phyloP scores from a whole-genome alignment of 2,797 vertebrate species.

The Tokudaia muenninki region DNA sequence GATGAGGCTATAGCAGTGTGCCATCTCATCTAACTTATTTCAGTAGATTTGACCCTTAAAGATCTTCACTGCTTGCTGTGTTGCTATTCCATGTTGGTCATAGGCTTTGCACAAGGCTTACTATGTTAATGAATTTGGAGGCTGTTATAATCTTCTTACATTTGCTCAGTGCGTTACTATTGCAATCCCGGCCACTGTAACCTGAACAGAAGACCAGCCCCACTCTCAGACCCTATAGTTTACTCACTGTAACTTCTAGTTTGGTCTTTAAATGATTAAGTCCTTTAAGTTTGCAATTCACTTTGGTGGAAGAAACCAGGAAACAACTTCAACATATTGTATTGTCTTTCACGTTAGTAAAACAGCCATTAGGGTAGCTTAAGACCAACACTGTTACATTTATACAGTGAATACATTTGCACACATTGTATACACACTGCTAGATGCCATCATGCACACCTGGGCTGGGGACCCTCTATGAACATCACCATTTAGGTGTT shows the following conservation, averaged over 20 bases:
- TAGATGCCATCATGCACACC: not conserved
- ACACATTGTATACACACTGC: not conserved
- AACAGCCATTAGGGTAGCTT: not conserved
- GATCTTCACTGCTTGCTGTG: not conserved
- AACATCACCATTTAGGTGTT: not conserved
- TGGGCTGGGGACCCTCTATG: too few species aligned
- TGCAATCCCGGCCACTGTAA: not conserved
- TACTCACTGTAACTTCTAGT: not conserved
- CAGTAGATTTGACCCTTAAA: not conserved
- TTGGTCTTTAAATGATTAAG: not conserved
- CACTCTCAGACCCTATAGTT: not conserved
- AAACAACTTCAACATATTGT: conserved; percentile 25
- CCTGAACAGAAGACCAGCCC: not conserved
- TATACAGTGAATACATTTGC: not conserved
- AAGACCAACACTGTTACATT: not conserved
- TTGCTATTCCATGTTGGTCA: not conserved
- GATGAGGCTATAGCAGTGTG: not conserved
- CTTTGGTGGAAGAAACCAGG: conserved; percentile 24
- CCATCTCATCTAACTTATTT: not conserved
- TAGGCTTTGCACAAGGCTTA: not conserved
- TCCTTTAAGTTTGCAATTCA: not conserved
- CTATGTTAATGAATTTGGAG: not conserved
- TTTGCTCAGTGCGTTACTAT: not conserved
- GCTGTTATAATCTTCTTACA: not conserved
- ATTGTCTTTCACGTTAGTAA: conserved; percentile 6